Base-by-base conservation (phyloP, 1,140 invertebrate species). In the Drosophila miranda region DNA sequence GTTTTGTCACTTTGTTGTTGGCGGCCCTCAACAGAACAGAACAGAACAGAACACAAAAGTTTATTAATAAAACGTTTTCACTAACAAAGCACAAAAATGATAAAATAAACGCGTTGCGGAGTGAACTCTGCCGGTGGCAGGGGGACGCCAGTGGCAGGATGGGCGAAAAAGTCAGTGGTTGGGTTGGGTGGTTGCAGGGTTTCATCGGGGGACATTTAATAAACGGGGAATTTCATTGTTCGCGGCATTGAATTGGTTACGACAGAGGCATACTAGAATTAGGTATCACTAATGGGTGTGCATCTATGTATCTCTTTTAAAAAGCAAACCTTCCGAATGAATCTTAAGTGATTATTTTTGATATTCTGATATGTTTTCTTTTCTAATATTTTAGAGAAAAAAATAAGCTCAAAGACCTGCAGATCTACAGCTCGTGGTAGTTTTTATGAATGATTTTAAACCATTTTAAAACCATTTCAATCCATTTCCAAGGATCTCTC, bases 41-140 rank as follows among this genome's bases (percentile, higher is more conserved):
- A 52, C 51, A 72, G 66, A 62, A 42, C 34, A 38, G 11, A 38
- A 38, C 34, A 38, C 11, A 38, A 73, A 72, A 73, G 70, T 73
- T 73, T 73, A 73, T 73, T 73, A 73, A 73, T 73, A 73, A 73
- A 73, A 55, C 58, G 70, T 73, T 73, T 73, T 60, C 57, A 55
- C 70, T 62, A 73, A 73, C 68, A 73, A 63, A 73, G 56, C 68
- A 46, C 56, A 73, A 57, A 73, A 73, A 73, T 75, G 80, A 83
- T 83, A 83, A 84, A 80, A 72, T 84, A 80, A 83, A 68, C 70
- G 75, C 80, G 76, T 64, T 70, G 66, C 75, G 68, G 57, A 50
- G 48, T 49, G 69, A 61, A 67, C 9, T 38, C 34, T 38, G 34
- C 9, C 56, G 41, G 42, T 49, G 58, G 62, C 57, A 73, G 66